Conservation (phyloP, 37 sponge, comb jelly and placozoan species). For the Trichoplax adhaerens region DNA sequence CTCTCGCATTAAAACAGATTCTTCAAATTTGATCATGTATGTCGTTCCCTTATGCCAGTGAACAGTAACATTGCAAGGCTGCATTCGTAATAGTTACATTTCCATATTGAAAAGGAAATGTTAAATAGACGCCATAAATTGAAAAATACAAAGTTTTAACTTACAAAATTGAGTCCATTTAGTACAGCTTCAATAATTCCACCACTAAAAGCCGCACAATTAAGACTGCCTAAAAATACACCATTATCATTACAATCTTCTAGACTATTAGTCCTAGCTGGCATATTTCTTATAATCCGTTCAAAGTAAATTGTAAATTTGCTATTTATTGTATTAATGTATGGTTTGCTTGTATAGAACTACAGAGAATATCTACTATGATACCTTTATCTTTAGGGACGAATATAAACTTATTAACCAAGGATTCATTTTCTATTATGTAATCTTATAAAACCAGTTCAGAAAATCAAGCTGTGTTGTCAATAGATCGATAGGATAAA, state of each 20-base stretch:
- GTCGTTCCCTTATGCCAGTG: constrained; percentile 48
- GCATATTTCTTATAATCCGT: no score
- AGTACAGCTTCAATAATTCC: constrained; percentile 79
- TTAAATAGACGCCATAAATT: not conserved
- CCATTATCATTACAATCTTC: no score
- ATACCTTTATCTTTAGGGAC: constrained; percentile 78
- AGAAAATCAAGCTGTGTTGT: no score
- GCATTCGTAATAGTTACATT: not conserved
- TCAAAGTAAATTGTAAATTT: no score
- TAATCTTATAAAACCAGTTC: constrained; percentile 23
- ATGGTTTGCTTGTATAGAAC: no score
- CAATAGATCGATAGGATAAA: no score
- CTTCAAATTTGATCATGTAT: constrained; percentile 69
- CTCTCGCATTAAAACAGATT: not conserved
- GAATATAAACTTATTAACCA: constrained; percentile 86
- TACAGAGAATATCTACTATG: no score
- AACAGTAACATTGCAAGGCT: constrained; percentile 41
- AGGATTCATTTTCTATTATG: constrained; percentile 85
- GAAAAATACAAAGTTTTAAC: not conserved
- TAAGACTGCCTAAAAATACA: constrained; percentile 30
- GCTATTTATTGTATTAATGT: no score
- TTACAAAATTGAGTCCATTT: constrained; percentile 50
- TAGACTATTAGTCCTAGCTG: no score
- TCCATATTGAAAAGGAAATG: no score
- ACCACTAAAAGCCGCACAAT: constrained; percentile 87